Percentiles rank a stretch among this genome's conserved stretches.
Evolutionary conservation across 2,113 vertebrate genomes (phyloP).

Genomic region (Caloenas nicobarica): DNA sequence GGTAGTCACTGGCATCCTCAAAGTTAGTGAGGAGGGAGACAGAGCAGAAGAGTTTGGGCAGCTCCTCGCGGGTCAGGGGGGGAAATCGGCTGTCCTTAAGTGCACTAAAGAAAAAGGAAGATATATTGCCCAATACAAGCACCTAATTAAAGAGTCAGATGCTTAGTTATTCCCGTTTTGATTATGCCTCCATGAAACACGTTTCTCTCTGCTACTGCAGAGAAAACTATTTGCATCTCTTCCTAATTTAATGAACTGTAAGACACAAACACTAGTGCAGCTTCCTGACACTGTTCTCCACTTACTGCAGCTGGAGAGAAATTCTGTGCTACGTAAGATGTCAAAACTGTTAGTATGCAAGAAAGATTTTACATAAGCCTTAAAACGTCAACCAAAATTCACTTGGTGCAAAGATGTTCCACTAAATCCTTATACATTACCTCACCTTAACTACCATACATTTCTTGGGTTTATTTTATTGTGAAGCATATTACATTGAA

Average conservation of each 20-base stretch:
- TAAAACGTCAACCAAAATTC: neutral
- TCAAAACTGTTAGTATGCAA: neutral
- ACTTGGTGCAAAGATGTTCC: neutral
- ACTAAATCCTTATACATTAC: neutral
- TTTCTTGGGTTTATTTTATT: neutral
- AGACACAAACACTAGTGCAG: neutral
- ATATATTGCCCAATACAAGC: neutral
- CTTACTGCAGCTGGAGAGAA: neutral
- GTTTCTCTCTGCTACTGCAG: neutral
- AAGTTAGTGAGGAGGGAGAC: conserved; percentile 89
- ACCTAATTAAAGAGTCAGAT: neutral
- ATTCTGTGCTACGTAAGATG: neutral
- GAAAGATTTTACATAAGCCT: neutral
- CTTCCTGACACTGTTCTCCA: neutral
- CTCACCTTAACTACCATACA: neutral
- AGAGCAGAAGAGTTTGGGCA: conserved; percentile 88
- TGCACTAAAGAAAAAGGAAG: conserved; percentile 76
- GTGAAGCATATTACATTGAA: neutral
- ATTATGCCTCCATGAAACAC: neutral
- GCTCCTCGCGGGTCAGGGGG: conserved; percentile 86
- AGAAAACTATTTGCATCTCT: neutral
- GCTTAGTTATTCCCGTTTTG: neutral
- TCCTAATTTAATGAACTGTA: neutral
- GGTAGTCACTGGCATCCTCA: conserved; percentile 86
- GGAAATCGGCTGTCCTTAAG: conserved; percentile 89